Percentiles rank a stretch among this genome's conserved stretches.
These are phyloP conservation scores for Oxycera nigricornis DNA, from an alignment of 2,888 invertebrate genomes.

Conservation along the genomic window DNA sequence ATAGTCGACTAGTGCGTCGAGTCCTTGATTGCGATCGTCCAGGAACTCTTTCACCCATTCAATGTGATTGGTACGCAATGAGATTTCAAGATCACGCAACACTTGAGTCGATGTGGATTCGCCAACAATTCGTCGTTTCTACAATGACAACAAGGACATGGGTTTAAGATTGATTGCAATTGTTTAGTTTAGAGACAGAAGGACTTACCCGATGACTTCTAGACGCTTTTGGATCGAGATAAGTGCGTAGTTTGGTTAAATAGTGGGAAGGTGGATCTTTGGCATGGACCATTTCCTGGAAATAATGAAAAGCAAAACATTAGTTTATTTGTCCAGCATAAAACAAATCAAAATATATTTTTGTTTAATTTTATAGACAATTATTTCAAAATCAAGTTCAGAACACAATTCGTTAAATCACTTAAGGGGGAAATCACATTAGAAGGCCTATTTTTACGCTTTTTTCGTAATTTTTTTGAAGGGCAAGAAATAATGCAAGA, in stretches of 20 bases:
- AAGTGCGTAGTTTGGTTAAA: conserved; percentile 92
- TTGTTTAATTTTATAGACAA: background rate
- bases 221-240: conserved; percentile 95
- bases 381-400: no score
- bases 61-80: conserved; percentile 97
- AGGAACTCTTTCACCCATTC: conserved; percentile 99
- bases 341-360: background rate
- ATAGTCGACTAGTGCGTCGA: conserved; percentile 97
- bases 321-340: background rate
- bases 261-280: conserved; percentile 97
- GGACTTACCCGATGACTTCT: conserved; percentile 89
- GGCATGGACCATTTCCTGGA: conserved; percentile 95
- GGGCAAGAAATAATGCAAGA: no score
- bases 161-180: conserved; percentile 10
- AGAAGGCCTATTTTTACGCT: no score
- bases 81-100: conserved; percentile 97
- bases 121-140: conserved; percentile 97
- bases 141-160: conserved; percentile 52
- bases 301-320: conserved; percentile 51
- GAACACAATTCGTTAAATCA: no score
- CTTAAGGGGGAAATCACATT: no score
- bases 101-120: conserved; percentile 99
- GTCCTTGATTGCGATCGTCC: conserved; percentile 93
- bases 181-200: background rate
- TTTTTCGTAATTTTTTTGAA: no score